phyloP scores from a whole-genome alignment of 2,797 vertebrate genomes.

The Uromys caudimaculatus region DNA sequence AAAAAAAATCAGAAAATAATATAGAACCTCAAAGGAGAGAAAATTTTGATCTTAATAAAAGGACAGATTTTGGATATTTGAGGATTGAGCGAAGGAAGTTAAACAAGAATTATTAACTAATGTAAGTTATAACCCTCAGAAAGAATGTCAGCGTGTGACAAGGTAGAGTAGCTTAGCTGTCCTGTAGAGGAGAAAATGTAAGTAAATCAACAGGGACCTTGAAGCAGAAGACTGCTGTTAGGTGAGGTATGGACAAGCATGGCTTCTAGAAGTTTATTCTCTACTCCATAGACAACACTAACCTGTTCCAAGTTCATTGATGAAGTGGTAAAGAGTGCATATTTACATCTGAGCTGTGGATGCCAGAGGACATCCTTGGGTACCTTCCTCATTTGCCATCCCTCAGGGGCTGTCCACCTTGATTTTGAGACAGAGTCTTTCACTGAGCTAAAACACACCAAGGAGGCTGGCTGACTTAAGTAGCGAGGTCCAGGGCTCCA shows the following conservation, averaged over 20 bases:
- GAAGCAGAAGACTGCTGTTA: neutral
- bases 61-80: neutral
- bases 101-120: neutral
- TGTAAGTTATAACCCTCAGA: rapidly evolving
- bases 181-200: neutral
- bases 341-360: too few relatives aligned
- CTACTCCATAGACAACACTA: neutral
- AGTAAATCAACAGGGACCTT: neutral
- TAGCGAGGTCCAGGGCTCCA: too few relatives aligned
- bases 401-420: neutral
- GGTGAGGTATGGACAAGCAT: neutral
- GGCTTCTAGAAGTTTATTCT: neutral
- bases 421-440: neutral
- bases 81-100: neutral
- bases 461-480: neutral
- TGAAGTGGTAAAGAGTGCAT: neutral
- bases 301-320: neutral
- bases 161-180: neutral
- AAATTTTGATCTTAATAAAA: neutral
- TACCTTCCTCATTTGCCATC: neutral
- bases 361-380: neutral
- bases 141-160: neutral
- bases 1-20: conserved; percentile 2
- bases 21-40: neutral
- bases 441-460: neutral